phyloP scores from a whole-genome alignment of 1,140 invertebrate species.

The Apis laboriosa region DNA sequence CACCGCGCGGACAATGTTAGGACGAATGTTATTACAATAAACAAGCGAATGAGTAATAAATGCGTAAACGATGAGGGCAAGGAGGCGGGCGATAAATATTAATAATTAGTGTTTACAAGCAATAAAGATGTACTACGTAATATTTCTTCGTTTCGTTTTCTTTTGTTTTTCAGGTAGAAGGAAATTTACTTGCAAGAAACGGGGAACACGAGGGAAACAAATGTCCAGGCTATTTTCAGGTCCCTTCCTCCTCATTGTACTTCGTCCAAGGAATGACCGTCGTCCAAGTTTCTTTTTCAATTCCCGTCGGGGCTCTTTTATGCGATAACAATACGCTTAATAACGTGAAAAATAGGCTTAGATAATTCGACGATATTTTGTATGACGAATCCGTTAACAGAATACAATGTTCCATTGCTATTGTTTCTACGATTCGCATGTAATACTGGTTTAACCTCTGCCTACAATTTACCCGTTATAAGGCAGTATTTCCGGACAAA shows the following conservation, averaged over 20 bases:
- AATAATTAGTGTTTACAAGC: constrained; percentile 12
- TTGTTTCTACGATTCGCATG: constrained; percentile 1
- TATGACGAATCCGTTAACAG: not conserved
- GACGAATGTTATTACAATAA: not conserved
- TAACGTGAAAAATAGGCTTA: constrained; percentile 20
- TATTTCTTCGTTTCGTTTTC: not conserved
- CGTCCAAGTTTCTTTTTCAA: not conserved
- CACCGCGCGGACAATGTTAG: not conserved
- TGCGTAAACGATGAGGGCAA: not conserved
- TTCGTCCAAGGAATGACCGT: not conserved
- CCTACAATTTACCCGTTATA: not conserved
- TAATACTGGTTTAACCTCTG: not conserved
- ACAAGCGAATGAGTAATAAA: not conserved
- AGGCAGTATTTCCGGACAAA: not conserved
- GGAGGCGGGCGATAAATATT: not conserved
- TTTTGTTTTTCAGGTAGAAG: not conserved
- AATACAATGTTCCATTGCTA: not conserved
- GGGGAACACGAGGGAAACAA: not conserved
- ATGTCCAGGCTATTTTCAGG: not conserved
- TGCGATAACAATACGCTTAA: constrained; percentile 18
- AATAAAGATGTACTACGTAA: not conserved
- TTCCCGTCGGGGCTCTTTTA: not conserved
- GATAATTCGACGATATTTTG: not conserved
- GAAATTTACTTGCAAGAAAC: not conserved
- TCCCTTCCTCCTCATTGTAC: not conserved